A percentile compares a stretch with the other conserved stretches of the same genome.
Conservation (phyloP, 2,113 vertebrate species). For the Kryptolebias marmoratus region DNA sequence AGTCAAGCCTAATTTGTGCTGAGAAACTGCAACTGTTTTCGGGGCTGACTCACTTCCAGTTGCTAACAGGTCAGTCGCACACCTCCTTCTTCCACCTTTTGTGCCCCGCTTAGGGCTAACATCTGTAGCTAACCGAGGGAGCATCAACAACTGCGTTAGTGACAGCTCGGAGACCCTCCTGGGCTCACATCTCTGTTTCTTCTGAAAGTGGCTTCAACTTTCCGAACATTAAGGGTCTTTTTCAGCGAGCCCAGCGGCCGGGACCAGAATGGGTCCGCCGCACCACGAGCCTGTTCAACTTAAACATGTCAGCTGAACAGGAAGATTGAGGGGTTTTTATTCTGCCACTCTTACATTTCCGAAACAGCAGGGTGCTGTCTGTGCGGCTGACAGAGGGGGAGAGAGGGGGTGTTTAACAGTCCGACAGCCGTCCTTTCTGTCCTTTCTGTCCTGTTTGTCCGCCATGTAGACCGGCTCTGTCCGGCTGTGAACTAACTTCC, state of each 20-base stretch:
- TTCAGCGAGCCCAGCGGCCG: too few relatives aligned
- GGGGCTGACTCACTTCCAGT: conserved; percentile 62
- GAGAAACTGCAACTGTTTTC: conserved; percentile 46
- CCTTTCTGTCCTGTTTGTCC: conserved; percentile 62
- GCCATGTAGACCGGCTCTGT: conserved; percentile 47
- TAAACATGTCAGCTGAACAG: conserved; percentile 21
- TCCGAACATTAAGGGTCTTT: background rate
- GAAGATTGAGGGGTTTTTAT: conserved; percentile 1
- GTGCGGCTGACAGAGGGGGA: conserved; percentile 11
- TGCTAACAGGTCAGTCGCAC: conserved; percentile 50
- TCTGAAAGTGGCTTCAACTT: conserved; percentile 19
- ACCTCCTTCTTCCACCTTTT: background rate
- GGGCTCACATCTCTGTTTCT: background rate
- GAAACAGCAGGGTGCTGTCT: conserved; percentile 35
- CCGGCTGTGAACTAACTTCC: conserved; percentile 63
- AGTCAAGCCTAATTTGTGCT: conserved; percentile 29
- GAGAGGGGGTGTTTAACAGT: conserved; percentile 31
- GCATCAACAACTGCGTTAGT: background rate
- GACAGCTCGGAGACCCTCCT: background rate
- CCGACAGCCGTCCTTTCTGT: conserved; percentile 35
- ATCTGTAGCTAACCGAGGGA: conserved; percentile 6
- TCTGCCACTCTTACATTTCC: conserved; percentile 39
- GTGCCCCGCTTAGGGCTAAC: background rate
- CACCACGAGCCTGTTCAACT: conserved; percentile 13
- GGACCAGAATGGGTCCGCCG: too few relatives aligned